These are phyloP conservation scores for Bathynomus jamesi DNA, from an alignment of 1,140 invertebrate species.

Conservation along the genomic window DNA sequence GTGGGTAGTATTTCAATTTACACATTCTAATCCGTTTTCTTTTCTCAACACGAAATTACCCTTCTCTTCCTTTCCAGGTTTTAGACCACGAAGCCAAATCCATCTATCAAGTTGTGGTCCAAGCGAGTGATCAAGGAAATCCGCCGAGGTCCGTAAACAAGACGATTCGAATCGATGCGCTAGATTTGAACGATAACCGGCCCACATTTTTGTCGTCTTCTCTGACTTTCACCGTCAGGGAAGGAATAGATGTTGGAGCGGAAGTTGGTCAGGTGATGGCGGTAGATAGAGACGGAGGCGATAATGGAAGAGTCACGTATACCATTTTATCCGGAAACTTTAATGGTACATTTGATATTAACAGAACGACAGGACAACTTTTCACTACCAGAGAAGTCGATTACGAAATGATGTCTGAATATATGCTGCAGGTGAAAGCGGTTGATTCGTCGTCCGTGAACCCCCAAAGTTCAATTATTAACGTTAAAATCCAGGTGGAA, in stretches of 20 bases:
- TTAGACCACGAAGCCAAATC: slow-evolving; percentile 84
- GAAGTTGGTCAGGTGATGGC: slow-evolving; percentile 61
- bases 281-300: slow-evolving; percentile 52
- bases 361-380: slow-evolving; percentile 69
- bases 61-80: slow-evolving; percentile 49
- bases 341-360: slow-evolving; percentile 77
- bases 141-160: slow-evolving; percentile 71
- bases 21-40: no score
- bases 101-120: slow-evolving; percentile 73
- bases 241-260: slow-evolving; percentile 30
- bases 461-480: slow-evolving; percentile 77
- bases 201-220: slow-evolving; percentile 85
- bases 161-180: slow-evolving; percentile 71
- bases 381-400: slow-evolving; percentile 76
- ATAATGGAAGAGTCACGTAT: slow-evolving; percentile 70
- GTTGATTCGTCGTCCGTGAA: slow-evolving; percentile 79
- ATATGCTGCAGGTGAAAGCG: slow-evolving; percentile 77
- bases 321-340: slow-evolving; percentile 57
- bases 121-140: slow-evolving; percentile 74
- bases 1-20: no score
- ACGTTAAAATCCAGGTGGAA: slow-evolving; percentile 73
- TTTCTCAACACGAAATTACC: no score
- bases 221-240: slow-evolving; percentile 67
- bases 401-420: slow-evolving; percentile 71
- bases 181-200: slow-evolving; percentile 82